Percentiles rank a stretch among this genome's conserved stretches.
Evolutionary conservation across 2,113 vertebrate species (phyloP).

Genomic region (Corydoras sp.): DNA sequence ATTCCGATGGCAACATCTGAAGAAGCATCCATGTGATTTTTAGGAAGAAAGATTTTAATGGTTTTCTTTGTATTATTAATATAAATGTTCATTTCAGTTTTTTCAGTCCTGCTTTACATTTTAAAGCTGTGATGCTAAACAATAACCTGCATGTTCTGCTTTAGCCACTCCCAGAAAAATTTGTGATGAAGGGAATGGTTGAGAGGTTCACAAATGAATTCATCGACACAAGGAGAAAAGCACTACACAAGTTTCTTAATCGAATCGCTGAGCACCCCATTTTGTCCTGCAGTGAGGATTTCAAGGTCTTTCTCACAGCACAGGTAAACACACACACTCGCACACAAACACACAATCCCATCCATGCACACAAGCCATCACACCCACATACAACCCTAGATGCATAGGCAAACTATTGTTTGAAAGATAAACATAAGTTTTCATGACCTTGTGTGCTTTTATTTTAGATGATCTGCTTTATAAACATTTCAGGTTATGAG

Average conservation of each 20-base stretch:
- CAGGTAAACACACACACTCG: slow-evolving; percentile 67
- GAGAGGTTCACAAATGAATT: slow-evolving; percentile 92
- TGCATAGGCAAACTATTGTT: background rate
- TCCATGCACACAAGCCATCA: background rate
- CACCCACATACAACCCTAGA: too few relatives aligned
- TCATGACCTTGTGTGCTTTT: too few relatives aligned
- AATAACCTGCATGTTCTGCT: slow-evolving; percentile 24
- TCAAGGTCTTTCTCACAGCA: slow-evolving; percentile 88
- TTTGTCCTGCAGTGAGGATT: slow-evolving; percentile 83
- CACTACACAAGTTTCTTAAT: slow-evolving; percentile 86
- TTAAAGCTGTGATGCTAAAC: background rate
- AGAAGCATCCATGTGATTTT: too few relatives aligned
- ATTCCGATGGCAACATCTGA: too few relatives aligned
- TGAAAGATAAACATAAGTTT: too few relatives aligned
- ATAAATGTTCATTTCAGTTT: too few relatives aligned
- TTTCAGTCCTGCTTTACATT: background rate
- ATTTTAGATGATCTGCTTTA: too few relatives aligned
- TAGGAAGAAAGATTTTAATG: too few relatives aligned
- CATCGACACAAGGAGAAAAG: slow-evolving; percentile 86
- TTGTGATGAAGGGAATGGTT: slow-evolving; percentile 93
- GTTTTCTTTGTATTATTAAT: too few relatives aligned
- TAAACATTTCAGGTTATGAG: too few relatives aligned
- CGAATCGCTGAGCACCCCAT: slow-evolving; percentile 85
- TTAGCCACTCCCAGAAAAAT: slow-evolving; percentile 94
- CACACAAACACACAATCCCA: slow-evolving; percentile 34